phyloP scores from a whole-genome alignment of 2,113 vertebrate species.

The Pelobates fuscus region DNA sequence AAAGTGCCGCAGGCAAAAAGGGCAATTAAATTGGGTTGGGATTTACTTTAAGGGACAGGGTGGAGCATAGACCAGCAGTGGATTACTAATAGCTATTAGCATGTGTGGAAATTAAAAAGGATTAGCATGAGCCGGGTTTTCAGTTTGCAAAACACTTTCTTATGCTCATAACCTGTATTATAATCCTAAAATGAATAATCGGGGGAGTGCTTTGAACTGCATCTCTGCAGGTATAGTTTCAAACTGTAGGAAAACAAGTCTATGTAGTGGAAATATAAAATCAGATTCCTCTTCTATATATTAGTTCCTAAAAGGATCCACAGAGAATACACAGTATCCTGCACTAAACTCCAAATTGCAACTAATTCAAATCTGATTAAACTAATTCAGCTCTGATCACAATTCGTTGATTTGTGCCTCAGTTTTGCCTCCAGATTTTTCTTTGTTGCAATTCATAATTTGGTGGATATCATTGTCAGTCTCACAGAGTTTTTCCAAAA shows the following conservation, averaged over 20 bases:
- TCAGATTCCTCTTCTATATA: too few species aligned
- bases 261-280: too few species aligned
- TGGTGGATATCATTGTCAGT: too few species aligned
- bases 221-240: slow-evolving; percentile 23
- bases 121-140: neutral
- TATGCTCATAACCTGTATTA: slow-evolving; percentile 23
- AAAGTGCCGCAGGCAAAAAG: slow-evolving; percentile 36
- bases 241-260: neutral
- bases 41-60: slow-evolving; percentile 52
- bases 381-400: too few species aligned
- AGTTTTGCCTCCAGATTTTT: too few species aligned
- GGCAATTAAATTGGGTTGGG: slow-evolving; percentile 29
- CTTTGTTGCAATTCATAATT: too few species aligned
- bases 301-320: too few species aligned
- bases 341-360: too few species aligned
- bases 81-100: slow-evolving; percentile 6
- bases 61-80: slow-evolving; percentile 26
- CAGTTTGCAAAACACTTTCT: slow-evolving; percentile 1
- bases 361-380: too few species aligned
- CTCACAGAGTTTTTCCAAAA: too few species aligned
- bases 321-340: too few species aligned
- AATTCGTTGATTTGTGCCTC: too few species aligned
- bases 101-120: neutral
- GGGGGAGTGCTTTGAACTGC: neutral
- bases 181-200: slow-evolving; percentile 13